Conservation (phyloP, 2,797 vertebrate species). For the Emys orbicularis region DNA sequence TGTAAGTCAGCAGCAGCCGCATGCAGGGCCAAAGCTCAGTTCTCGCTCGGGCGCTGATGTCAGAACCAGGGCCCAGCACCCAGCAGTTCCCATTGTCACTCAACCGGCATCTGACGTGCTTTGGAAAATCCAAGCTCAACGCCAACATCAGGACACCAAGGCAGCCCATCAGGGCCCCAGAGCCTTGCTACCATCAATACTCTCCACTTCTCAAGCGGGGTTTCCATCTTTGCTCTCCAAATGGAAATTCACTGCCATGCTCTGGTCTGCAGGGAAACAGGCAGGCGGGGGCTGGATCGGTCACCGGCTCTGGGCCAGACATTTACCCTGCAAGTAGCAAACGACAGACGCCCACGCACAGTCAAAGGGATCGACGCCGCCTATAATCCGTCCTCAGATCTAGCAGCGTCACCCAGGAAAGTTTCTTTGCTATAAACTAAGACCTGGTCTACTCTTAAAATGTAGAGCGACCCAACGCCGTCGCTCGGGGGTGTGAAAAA, state of each 20-base stretch:
- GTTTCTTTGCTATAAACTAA: not conserved
- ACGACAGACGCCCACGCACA: rapidly evolving
- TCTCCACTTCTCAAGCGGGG: not conserved
- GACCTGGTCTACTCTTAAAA: not conserved
- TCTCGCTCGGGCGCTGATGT: not conserved
- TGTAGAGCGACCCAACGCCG: not conserved
- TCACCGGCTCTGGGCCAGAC: not conserved
- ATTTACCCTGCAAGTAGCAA: not conserved
- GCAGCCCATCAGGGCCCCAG: not conserved
- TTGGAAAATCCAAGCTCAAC: not conserved
- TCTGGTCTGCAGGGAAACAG: not conserved
- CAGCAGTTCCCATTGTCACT: not conserved
- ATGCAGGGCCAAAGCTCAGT: not conserved
- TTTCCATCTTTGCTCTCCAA: not conserved
- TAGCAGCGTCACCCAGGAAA: not conserved
- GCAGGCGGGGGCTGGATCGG: not conserved
- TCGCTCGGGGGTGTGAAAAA: not conserved
- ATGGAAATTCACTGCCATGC: not conserved
- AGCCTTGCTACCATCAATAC: not conserved
- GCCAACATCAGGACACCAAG: not conserved
- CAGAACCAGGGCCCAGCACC: not conserved
- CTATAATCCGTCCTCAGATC: not conserved
- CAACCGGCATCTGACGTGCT: not conserved
- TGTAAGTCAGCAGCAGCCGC: not conserved
- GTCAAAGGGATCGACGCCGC: not conserved